A percentile compares a stretch with the other conserved stretches of the same genome.
Evolutionary conservation across 2,888 invertebrate genomes (phyloP).

Genomic region (Saturnia pavonia): DNA sequence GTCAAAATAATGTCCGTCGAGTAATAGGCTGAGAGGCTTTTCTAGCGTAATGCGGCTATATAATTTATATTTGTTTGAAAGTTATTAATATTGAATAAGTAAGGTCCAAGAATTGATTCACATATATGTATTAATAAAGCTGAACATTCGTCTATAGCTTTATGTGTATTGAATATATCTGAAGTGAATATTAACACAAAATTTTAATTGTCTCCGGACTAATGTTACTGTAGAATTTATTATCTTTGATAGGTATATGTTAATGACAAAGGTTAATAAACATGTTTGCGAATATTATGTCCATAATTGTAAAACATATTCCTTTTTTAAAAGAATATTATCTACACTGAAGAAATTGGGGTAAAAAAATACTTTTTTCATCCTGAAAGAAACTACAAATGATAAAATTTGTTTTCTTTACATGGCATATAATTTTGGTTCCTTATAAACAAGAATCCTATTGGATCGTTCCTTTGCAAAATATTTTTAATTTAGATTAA

Average conservation of each 20-base stretch:
- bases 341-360: no score
- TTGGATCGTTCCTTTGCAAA: background rate
- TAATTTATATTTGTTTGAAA: constrained; percentile 28
- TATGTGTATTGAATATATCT: background rate
- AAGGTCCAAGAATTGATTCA: background rate
- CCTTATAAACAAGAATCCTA: background rate
- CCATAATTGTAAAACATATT: background rate
- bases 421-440: background rate
- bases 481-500: background rate
- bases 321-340: background rate
- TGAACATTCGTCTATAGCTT: background rate
- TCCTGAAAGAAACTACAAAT: no score
- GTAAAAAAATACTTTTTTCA: no score
- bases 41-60: constrained; percentile 34
- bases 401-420: background rate
- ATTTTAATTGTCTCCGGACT: background rate
- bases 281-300: background rate
- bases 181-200: background rate
- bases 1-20: constrained; percentile 78
- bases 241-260: background rate
- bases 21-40: constrained; percentile 55
- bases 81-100: constrained; percentile 25
- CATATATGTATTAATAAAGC: background rate
- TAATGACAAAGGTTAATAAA: background rate
- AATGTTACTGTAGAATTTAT: background rate